Evolutionary conservation across 1,140 invertebrate genomes (phyloP), one percentile per base, ranked within the genome.

Genomic region (Limonius californicus): DNA sequence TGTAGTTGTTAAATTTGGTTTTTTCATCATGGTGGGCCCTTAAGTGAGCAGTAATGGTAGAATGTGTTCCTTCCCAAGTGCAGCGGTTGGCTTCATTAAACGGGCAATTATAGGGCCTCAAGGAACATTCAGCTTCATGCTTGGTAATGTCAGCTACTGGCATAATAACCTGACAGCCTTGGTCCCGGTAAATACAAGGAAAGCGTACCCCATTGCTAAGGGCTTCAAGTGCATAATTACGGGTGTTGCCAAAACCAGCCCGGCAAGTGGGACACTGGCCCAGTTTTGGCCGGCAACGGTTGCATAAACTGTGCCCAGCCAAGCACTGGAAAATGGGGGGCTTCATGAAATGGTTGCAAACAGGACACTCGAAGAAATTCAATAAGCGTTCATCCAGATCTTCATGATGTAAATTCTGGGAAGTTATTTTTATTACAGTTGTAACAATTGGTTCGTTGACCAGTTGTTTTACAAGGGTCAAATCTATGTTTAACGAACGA

Each of bases 301-400:
- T 82, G 74, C 90, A 93, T 2, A 92, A 82, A 65, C 91, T 86
- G 76, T 93, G 90, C 1, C 90, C 90, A 69, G 84, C 85, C 63
- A 89, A 85, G 71, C 90, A 93, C 74, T 91, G 88, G 59, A 77
- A 82, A 65, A 85, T 89, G 8, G 90, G 90, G 27, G 88, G 86
- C 30, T 85, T 80, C 76, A 91, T 89, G 72, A 86, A 86, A 64
- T 90, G 88, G 73, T 90, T 82, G 70, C 91, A 93, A 7, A 92
- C 88, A 1, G 90, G 59, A 54, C 59, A 60, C 32, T 60, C 59
- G 39, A 60, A 60, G 16, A 30, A 32, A 14, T 42, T 53, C 20
- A 60, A 54, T 11, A 60, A 54, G 8, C 11, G 18, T 42, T 60
- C 59, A 53, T 60, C 16, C 4, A 18, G 39, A 18, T 60, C 45